A percentile compares a stretch with the other conserved stretches of the same genome.
phyloP scores from a whole-genome alignment of 2,888 invertebrate species.

The Sceliomorpha sp. region DNA sequence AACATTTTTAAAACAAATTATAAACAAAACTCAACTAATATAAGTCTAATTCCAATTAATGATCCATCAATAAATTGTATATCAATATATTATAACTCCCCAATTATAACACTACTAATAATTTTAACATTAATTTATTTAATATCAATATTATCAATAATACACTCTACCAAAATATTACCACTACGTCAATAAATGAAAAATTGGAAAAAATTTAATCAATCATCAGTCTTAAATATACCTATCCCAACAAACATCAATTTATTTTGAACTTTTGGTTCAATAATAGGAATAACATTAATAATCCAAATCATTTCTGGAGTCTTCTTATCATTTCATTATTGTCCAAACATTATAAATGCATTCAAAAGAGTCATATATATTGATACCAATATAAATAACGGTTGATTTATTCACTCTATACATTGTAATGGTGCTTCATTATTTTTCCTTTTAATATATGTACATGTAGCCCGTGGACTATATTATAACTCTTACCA shows the following conservation, averaged over 20 bases:
- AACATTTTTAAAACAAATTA: no score
- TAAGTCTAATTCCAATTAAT: no score
- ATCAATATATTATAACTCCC: no score
- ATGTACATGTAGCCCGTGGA: constrained; percentile 86
- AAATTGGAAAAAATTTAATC: no score
- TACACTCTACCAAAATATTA: constrained; percentile 61
- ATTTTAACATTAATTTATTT: no score
- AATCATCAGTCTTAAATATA: constrained; percentile 83
- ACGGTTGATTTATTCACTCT: constrained; percentile 85
- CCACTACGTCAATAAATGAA: no score
- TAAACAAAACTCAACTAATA: no score
- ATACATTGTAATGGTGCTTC: constrained; percentile 88
- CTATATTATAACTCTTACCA: constrained; percentile 84
- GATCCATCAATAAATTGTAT: no score
- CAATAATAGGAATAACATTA: constrained; percentile 84
- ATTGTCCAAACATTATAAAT: constrained; percentile 83
- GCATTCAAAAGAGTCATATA: constrained; percentile 86
- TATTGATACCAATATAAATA: constrained; percentile 87
- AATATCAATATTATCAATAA: constrained; percentile 54
- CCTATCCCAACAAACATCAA: constrained; percentile 85
- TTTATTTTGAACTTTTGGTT: constrained; percentile 86
- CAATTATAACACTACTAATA: no score
- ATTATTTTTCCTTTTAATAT: constrained; percentile 87
- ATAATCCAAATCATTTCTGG: constrained; percentile 86
- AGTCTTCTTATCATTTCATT: constrained; percentile 87